A percentile compares a stretch with the other conserved stretches of the same genome.
Conservation (phyloP, 2,888 invertebrate genomes). For the Diplazon laetatorius region DNA sequence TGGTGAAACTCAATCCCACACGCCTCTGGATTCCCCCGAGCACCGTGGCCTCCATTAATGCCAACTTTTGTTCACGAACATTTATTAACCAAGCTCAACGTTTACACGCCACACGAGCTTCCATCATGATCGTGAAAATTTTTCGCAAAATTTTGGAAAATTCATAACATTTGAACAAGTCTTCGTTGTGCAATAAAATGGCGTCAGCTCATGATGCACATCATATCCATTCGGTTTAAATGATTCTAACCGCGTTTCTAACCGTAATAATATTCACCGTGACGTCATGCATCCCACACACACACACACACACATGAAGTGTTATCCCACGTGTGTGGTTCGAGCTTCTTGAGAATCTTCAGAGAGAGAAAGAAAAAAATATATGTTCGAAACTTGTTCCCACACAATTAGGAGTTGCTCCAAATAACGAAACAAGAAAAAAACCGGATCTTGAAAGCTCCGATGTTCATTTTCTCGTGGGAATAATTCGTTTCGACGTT, state of each 20-base stretch:
- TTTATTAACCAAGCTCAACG: constrained; percentile 1
- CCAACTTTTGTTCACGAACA: not conserved
- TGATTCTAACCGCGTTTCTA: constrained; percentile 38
- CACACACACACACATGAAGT: not conserved
- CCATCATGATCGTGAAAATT: too few species aligned
- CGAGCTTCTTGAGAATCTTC: too few species aligned
- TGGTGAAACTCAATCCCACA: constrained; percentile 47
- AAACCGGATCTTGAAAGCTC: not conserved
- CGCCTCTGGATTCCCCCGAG: constrained; percentile 33
- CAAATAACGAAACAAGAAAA: too few species aligned
- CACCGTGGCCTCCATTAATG: constrained; percentile 14
- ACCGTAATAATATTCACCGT: constrained; percentile 33
- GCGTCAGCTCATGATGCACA: too few species aligned
- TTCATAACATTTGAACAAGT: too few species aligned
- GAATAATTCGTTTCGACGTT: not conserved
- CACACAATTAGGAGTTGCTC: too few species aligned
- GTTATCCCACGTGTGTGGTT: not conserved
- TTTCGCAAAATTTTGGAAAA: too few species aligned
- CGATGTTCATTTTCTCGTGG: not conserved
- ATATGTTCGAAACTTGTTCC: too few species aligned
- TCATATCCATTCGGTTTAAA: constrained; percentile 18
- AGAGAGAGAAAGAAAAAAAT: too few species aligned
- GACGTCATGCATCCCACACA: constrained; percentile 22
- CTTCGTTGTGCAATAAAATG: too few species aligned
- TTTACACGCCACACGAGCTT: not conserved